A percentile compares a stretch with the other conserved stretches of the same genome.
Conservation (phyloP, 2,797 vertebrate species). For the Mus spretus region DNA sequence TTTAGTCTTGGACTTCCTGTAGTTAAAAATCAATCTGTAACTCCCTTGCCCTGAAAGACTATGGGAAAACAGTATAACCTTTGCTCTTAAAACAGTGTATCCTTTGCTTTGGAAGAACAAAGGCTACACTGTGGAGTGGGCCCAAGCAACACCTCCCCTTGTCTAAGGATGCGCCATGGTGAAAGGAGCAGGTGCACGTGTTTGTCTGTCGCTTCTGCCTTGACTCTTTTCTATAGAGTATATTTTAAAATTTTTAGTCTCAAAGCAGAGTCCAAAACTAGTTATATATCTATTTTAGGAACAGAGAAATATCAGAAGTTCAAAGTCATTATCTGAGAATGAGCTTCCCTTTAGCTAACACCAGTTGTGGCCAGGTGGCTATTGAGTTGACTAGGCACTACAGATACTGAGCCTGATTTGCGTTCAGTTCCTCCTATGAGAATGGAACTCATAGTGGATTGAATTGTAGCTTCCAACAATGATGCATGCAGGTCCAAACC, state of each 20-base stretch:
- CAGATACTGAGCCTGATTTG: not conserved
- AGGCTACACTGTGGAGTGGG: not conserved
- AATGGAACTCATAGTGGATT: not conserved
- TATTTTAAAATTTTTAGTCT: constrained; percentile 28
- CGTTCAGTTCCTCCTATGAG: not conserved
- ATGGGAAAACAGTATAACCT: not conserved
- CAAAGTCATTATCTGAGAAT: constrained; percentile 13
- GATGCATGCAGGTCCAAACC: not conserved
- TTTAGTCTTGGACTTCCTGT: not conserved
- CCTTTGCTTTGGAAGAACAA: not conserved
- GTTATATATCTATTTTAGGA: constrained; percentile 48
- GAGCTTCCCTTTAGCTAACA: not conserved
- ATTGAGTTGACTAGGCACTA: not conserved
- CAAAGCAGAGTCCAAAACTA: constrained; percentile 59
- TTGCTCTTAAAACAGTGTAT: not conserved
- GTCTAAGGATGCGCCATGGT: accelerated
- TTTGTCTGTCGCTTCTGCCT: not conserved
- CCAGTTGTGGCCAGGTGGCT: not conserved
- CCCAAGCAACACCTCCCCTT: too few relatives aligned
- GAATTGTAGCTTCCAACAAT: not conserved
- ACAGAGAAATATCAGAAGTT: constrained; percentile 35
- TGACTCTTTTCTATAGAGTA: constrained; percentile 18
- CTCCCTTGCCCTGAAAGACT: not conserved
- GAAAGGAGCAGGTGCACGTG: not conserved
- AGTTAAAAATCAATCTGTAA: not conserved